Percentiles rank a stretch among this genome's conserved stretches.
Conservation (phyloP, 2,888 invertebrate species). For the Heteromurus nitidus region DNA sequence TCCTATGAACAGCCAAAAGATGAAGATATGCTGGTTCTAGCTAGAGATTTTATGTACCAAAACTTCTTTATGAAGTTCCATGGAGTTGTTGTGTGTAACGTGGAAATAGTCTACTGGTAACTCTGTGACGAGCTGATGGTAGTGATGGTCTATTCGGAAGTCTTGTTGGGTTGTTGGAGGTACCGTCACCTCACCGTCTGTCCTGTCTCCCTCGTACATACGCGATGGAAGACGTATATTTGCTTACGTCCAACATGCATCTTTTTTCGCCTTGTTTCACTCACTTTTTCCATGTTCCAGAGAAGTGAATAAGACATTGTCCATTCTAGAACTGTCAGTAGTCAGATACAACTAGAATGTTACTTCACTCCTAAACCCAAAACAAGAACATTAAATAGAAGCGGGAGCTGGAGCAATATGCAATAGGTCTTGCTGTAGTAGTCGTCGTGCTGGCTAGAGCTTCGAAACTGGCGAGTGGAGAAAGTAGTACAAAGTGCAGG, state of each 20-base stretch:
- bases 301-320: conserved; percentile 51
- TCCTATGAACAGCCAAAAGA: conserved; percentile 10
- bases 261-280: background rate
- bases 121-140: no score
- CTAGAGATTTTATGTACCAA: background rate
- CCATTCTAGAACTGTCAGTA: conserved; percentile 44
- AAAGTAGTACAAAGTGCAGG: background rate
- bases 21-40: background rate
- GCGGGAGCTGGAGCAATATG: background rate
- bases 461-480: background rate
- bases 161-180: no score
- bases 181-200: no score
- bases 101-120: no score
- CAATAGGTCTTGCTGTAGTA: no score
- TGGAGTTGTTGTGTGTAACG: no score
- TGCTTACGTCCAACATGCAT: background rate
- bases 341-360: conserved; percentile 31
- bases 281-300: background rate
- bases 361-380: conserved; percentile 5
- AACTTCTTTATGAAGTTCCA: no score
- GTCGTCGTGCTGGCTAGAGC: background rate
- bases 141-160: no score
- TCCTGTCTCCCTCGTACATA: no score
- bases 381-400: conserved; percentile 30
- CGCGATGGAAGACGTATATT: no score